A percentile compares a stretch with the other conserved stretches of the same genome.
These are phyloP conservation scores for Zootoca vivipara DNA, from an alignment of 2,113 vertebrate genomes.

Conservation along the genomic window DNA sequence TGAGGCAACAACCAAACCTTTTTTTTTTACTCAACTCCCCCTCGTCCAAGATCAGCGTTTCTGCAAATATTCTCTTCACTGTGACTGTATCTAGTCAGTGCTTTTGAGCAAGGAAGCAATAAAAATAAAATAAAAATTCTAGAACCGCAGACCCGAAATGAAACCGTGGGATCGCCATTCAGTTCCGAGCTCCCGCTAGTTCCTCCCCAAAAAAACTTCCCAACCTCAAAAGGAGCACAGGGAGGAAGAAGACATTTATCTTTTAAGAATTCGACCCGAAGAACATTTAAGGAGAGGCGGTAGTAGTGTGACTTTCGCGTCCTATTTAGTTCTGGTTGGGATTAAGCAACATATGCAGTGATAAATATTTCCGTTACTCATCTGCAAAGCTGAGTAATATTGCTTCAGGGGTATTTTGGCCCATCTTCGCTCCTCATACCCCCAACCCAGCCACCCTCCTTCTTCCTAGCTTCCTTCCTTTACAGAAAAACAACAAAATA, in stretches of 20 bases:
- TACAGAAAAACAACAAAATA: conserved; percentile 49
- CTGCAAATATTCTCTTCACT: conserved; percentile 29
- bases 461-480: background rate
- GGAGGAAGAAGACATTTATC: conserved; percentile 54
- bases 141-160: conserved; percentile 21
- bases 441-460: background rate
- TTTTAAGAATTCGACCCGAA: conserved; percentile 43
- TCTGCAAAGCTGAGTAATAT: conserved; percentile 22
- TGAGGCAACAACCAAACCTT: background rate
- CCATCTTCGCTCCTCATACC: background rate
- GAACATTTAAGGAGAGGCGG: conserved; percentile 16
- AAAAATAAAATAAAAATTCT: conserved; percentile 34
- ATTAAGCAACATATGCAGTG: background rate
- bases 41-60: background rate
- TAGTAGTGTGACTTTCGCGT: background rate
- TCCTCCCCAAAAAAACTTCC: background rate
- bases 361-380: conserved; percentile 38
- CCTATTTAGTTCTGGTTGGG: background rate
- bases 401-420: conserved; percentile 21
- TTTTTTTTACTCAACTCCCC: conserved; percentile 40
- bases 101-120: conserved; percentile 24
- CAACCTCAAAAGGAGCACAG: background rate
- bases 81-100: conserved; percentile 42
- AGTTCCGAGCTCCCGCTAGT: conserved; percentile 26
- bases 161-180: conserved; percentile 21